A percentile compares a stretch with the other conserved stretches of the same genome.
Evolutionary conservation across 2,797 vertebrate genomes (phyloP).

Genomic region (Oreochromis mossambicus): DNA sequence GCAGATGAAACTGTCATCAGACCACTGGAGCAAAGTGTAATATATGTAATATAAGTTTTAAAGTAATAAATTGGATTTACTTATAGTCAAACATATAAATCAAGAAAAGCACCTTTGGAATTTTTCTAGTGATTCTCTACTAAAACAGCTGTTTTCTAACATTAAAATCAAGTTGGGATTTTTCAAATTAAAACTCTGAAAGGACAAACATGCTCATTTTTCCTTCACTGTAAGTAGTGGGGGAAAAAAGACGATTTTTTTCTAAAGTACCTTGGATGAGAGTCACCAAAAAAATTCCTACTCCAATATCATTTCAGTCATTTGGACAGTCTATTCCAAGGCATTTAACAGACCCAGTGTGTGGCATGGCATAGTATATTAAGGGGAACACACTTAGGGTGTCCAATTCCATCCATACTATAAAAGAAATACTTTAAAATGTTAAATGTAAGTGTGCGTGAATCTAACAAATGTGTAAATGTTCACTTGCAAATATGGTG

Average conservation of each 20-base stretch:
- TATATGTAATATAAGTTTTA: background rate
- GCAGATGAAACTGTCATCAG: background rate
- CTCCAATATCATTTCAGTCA: background rate
- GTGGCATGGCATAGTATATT: background rate
- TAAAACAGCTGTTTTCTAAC: background rate
- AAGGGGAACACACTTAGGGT: background rate
- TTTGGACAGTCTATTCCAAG: background rate
- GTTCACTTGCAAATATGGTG: background rate
- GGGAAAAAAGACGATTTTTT: accelerated
- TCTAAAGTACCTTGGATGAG: background rate
- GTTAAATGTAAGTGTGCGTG: background rate
- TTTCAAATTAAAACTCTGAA: background rate
- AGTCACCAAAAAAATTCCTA: background rate
- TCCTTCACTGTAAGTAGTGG: background rate
- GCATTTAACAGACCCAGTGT: background rate
- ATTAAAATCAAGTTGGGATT: background rate
- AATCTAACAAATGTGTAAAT: background rate
- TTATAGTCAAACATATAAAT: background rate
- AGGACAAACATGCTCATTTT: background rate
- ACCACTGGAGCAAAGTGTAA: background rate
- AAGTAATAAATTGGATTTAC: background rate
- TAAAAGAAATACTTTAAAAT: background rate
- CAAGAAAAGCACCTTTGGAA: background rate
- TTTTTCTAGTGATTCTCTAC: background rate
- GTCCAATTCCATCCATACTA: background rate